Percentiles rank a stretch among this genome's conserved stretches.
Conservation (phyloP, 37 sponge, comb jelly and placozoan species). For the Beroe forskalii region DNA sequence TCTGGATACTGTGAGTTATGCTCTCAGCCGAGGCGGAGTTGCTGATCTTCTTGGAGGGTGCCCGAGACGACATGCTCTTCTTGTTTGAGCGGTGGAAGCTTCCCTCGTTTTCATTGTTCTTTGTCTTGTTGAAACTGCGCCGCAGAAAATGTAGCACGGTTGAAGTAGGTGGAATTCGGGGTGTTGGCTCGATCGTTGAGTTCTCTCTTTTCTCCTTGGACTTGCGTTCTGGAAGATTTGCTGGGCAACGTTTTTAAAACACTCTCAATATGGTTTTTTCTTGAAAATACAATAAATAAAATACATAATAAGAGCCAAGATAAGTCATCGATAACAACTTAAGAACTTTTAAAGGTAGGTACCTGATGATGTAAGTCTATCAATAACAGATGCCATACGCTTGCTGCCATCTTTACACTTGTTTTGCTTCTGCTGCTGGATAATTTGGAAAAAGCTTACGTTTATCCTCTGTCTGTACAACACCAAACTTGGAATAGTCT, state of each 20-base stretch:
- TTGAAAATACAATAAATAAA: too few relatives aligned
- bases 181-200: slow-evolving; percentile 3
- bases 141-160: neutral
- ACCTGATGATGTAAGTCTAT: slow-evolving; percentile 25
- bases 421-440: slow-evolving; percentile 31
- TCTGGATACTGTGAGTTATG: too few relatives aligned
- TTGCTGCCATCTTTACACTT: slow-evolving; percentile 14
- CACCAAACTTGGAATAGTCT: slow-evolving; percentile 39
- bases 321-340: too few relatives aligned
- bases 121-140: slow-evolving; percentile 42
- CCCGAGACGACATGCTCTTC: neutral
- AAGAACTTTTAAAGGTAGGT: too few relatives aligned
- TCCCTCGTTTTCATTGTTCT: neutral
- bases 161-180: neutral
- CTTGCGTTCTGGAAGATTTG: neutral
- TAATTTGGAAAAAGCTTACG: slow-evolving; percentile 32
- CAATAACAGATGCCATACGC: slow-evolving; percentile 27
- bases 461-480: slow-evolving; percentile 51
- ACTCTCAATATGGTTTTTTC: too few relatives aligned
- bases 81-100: neutral
- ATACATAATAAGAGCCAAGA: too few relatives aligned
- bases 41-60: neutral
- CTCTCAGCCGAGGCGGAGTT: slow-evolving; percentile 21
- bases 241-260: too few relatives aligned
- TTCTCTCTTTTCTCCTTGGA: slow-evolving; percentile 36